Conservation (phyloP, 2,113 vertebrate genomes). For the Tor tambroides region DNA sequence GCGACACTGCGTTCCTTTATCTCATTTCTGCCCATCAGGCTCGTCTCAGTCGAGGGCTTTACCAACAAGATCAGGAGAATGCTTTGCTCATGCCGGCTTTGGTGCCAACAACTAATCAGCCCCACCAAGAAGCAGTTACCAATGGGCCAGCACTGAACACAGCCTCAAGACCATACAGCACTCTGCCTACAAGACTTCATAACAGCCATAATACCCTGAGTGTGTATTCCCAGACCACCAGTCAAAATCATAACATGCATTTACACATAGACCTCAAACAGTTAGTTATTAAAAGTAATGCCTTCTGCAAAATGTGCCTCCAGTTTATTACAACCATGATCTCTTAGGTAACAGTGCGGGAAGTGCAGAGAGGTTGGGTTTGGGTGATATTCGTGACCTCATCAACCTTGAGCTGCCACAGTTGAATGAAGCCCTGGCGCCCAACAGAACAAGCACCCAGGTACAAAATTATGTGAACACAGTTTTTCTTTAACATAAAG, state of each 20-base stretch:
- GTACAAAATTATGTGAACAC: background rate
- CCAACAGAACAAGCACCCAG: slow-evolving; percentile 59
- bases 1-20: slow-evolving; percentile 89
- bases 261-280: too few relatives aligned
- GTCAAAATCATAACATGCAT: too few relatives aligned
- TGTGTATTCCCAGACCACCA: slow-evolving; percentile 46
- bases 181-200: slow-evolving; percentile 72
- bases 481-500: background rate
- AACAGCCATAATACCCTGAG: slow-evolving; percentile 69
- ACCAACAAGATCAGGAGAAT: slow-evolving; percentile 79
- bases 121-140: slow-evolving; percentile 18
- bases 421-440: slow-evolving; percentile 50
- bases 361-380: slow-evolving; percentile 52
- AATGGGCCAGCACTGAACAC: slow-evolving; percentile 63
- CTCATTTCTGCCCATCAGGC: slow-evolving; percentile 81
- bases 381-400: slow-evolving; percentile 58
- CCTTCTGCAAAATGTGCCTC: too few relatives aligned
- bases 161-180: slow-evolving; percentile 70
- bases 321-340: background rate
- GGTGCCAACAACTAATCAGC: background rate
- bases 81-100: slow-evolving; percentile 65
- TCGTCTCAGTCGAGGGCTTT: slow-evolving; percentile 74
- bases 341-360: slow-evolving; percentile 55
- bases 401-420: slow-evolving; percentile 69
- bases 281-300: too few relatives aligned